Base-by-base conservation (phyloP, 2,888 invertebrate genomes). In the Orgyia antiqua region DNA sequence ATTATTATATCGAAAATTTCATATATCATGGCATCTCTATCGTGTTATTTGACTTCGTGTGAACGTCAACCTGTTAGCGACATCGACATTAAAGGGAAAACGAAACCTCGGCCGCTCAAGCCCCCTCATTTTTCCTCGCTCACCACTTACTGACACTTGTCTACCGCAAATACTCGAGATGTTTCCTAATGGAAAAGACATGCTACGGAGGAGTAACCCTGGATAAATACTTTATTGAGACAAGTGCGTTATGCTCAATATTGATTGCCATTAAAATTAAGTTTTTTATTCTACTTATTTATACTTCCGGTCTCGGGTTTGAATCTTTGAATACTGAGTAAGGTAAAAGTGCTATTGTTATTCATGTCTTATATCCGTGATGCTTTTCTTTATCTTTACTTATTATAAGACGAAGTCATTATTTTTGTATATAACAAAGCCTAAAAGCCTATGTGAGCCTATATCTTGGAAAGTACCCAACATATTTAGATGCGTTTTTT, bases 161-260 rank as follows among this genome's bases (percentile, higher is more conserved):
- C 57, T 65, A 72, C 83, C 78, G 74, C 84, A 83, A 83, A 82
- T 75, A 82, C 79, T 82, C 63, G 64, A 77, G 60, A 63, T 67
- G 78, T 74, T 69, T 69, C 72, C 78, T 84, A 86, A 86, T 86
- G 84, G 84, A 86, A 86, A 83, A 86, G 73, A 84, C 83, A 79
- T 86, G 84, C 84, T 84, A 55, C 74, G 58, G 59, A 55, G 58
- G 67, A 65, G 66, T 64, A 67, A 44, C 58, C 66, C 73, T 74
- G 78, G 61, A 73, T 84, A 83, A 84, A 84, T 84, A 83, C 84
- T 83, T 84, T 80, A 84, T 78, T 68, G 78, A 59, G 66, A 79
- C 82, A 70, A 83, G 82, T 69, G 71, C 71, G 58, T 57, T 67
- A 54, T 72, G 69, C 65, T 59, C 58, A 32, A 51, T 64, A 70